Base-by-base conservation (phyloP, 2,113 vertebrate species). In the Bufo gargarizans region DNA sequence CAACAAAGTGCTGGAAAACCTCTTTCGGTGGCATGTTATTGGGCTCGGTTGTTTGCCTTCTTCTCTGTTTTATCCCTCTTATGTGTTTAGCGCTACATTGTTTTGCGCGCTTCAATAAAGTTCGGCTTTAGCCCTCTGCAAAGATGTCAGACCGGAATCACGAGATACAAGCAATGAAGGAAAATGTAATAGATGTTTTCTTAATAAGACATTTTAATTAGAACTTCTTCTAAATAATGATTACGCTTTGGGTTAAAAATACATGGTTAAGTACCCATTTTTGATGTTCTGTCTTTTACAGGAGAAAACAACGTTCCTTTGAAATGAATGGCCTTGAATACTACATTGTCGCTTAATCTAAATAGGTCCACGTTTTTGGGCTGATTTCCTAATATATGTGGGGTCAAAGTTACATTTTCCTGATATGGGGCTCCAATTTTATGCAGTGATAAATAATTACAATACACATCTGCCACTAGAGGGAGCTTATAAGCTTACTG, bases 1-100 rank as follows among this genome's bases (percentile, higher is more conserved):
- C 91, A 90, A 56, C 82, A 90, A 91, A 90, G 84, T 83, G 90
- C 84, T 55, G 16, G 83, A 82, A 91, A 93, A 90, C 79, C 14
- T 16, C 89, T 92, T 92, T 91, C 88, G 86, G 88, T 88, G 50
- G 72, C 81, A 69, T 56, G 81, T 84, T 88, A 88, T 77, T 88
- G 69, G 71, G 80, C 87, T 82, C n/a, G 16, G 69, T 88, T 76
- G 50, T 88, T 88, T 80, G 20, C 86, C 20, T 71, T 55, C 56
- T 81, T 87, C 50, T 86, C 63, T 13, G 65, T 71, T 69, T 84
- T 84, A 33, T 84, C n/a, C 63, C 65, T 71, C 63, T 83, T 83
- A 69, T 55, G 76, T 81, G 78, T 81, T 81, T 87, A 58, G 53
- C 33, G 9, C 58, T 71, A 69, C 45, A 88, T 88, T 88, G 86